A percentile compares a stretch with the other conserved stretches of the same genome.
Conservation (phyloP, 2,888 invertebrate species). For the Arge pagana region DNA sequence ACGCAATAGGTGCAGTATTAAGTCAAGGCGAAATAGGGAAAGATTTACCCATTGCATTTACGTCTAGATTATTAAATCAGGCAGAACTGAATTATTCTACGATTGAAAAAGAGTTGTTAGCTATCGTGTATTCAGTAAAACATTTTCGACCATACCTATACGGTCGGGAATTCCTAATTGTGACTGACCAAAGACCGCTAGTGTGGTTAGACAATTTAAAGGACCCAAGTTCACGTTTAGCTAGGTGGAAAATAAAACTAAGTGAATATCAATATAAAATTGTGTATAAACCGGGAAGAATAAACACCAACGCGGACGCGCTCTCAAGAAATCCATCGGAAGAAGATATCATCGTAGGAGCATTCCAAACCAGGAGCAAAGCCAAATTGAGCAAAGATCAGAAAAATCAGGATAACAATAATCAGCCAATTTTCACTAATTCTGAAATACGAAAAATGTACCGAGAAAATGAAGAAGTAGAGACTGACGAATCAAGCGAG, state of each 20-base stretch:
- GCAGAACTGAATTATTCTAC: slow-evolving; percentile 33
- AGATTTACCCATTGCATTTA: slow-evolving; percentile 33
- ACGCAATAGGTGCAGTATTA: slow-evolving; percentile 30
- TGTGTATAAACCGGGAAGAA: slow-evolving; percentile 9
- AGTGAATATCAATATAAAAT: slow-evolving; percentile 21
- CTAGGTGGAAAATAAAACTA: slow-evolving; percentile 29
- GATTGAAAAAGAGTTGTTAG: slow-evolving; percentile 37
- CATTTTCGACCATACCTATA: slow-evolving; percentile 36
- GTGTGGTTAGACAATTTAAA: slow-evolving; percentile 29
- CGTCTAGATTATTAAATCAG: slow-evolving; percentile 32
- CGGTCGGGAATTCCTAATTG: slow-evolving; percentile 34
- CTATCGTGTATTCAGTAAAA: slow-evolving; percentile 33
- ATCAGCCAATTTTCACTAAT: too few species aligned
- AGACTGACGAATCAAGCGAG: too few species aligned
- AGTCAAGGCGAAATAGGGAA: slow-evolving; percentile 25
- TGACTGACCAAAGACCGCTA: slow-evolving; percentile 37
- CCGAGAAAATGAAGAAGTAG: too few species aligned
- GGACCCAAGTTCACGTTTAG: slow-evolving; percentile 31
- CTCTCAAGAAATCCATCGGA: neutral
- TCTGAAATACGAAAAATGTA: too few species aligned
- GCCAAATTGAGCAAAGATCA: too few species aligned
- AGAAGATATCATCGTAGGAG: too few species aligned
- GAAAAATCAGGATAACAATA: too few species aligned
- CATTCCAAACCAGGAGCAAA: too few species aligned
- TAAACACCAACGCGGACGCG: slow-evolving; percentile 21